Evolutionary conservation across 2,888 invertebrate genomes (phyloP).

Genomic region (Drepanosiphum platanoidis): DNA sequence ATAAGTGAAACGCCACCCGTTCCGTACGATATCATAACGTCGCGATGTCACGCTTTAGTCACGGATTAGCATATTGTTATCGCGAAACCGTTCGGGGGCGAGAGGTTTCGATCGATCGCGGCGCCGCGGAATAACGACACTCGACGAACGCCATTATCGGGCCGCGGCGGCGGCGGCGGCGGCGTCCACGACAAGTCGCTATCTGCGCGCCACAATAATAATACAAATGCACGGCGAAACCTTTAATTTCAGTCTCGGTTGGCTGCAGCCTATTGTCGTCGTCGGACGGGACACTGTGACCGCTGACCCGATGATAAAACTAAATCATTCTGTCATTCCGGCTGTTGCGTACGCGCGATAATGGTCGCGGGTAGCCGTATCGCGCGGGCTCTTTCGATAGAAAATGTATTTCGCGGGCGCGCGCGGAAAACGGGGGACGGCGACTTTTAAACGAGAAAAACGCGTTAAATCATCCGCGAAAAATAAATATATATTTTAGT

Average conservation of each 20-base stretch:
- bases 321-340: conserved; percentile 28
- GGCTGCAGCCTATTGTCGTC: neutral
- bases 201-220: neutral
- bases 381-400: conserved; percentile 18
- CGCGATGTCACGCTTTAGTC: neutral
- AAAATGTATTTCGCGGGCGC: neutral
- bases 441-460: neutral
- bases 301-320: conserved; percentile 18
- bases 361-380: neutral
- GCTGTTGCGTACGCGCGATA: neutral
- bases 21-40: too few species aligned
- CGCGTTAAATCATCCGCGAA: conserved; percentile 1
- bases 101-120: neutral
- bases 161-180: neutral
- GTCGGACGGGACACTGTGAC: neutral
- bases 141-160: neutral
- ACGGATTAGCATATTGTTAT: neutral
- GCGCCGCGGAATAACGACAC: too few species aligned
- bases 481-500: neutral
- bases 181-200: neutral
- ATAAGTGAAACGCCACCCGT: neutral
- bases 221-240: neutral
- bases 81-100: neutral
- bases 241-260: conserved; percentile 16
- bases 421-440: neutral